Percentiles rank a stretch among this genome's conserved stretches.
phyloP scores from a whole-genome alignment of 2,888 invertebrate species.

The Spodoptera littoralis region DNA sequence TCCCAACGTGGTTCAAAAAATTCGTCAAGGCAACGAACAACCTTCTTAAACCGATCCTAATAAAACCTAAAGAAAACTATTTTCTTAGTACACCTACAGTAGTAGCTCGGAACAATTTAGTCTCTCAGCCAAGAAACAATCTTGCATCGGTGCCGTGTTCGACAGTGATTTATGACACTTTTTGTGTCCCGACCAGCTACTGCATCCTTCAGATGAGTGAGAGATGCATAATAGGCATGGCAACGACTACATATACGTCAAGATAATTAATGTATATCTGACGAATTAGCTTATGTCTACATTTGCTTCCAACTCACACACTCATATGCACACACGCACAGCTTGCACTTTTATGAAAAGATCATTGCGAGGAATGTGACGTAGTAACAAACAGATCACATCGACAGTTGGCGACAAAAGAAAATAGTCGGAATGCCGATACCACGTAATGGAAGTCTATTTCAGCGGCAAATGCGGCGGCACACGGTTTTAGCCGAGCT shows the following conservation, averaged over 20 bases:
- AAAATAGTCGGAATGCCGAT: constrained; percentile 83
- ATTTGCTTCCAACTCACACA: constrained; percentile 43
- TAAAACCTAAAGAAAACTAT: constrained; percentile 33
- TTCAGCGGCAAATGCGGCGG: constrained; percentile 80
- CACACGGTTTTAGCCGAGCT: constrained; percentile 81
- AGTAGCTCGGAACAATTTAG: constrained; percentile 47
- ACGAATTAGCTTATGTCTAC: constrained; percentile 50
- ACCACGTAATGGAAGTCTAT: constrained; percentile 83
- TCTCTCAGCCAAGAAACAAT: constrained; percentile 67
- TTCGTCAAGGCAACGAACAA: constrained; percentile 6
- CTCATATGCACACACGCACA: constrained; percentile 59
- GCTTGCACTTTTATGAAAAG: constrained; percentile 68
- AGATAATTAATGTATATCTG: constrained; percentile 63
- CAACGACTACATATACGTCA: constrained; percentile 64
- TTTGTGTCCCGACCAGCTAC: constrained; percentile 66
- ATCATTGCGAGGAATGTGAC: constrained; percentile 66
- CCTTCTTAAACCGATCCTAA: constrained; percentile 18
- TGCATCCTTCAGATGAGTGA: constrained; percentile 68
- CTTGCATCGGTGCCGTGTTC: constrained; percentile 64
- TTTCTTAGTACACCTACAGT: constrained; percentile 35
- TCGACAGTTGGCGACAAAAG: constrained; percentile 79
- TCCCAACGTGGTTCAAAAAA: constrained; percentile 12
- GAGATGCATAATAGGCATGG: constrained; percentile 64
- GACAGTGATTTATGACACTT: constrained; percentile 78
- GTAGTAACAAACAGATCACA: constrained; percentile 70